Conservation (phyloP, 2,113 vertebrate genomes). For the Salminus brasiliensis region DNA sequence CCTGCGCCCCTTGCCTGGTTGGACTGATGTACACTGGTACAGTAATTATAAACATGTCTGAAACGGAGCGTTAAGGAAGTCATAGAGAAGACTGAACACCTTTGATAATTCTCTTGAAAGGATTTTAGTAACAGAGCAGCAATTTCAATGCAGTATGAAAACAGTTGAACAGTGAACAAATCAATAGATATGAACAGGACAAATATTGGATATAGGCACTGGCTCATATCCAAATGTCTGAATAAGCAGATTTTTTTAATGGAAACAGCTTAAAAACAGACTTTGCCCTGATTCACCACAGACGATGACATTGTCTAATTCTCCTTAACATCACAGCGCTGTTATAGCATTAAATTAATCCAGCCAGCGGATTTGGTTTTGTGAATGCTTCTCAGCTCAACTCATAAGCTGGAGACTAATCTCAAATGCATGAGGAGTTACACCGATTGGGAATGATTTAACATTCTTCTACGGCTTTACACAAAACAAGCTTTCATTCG, state of each 20-base stretch:
- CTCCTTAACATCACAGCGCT: background rate
- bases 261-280: background rate
- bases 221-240: no score
- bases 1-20: constrained; percentile 89
- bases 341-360: background rate
- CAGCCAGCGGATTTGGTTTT: background rate
- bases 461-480: background rate
- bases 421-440: background rate
- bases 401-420: background rate
- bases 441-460: background rate
- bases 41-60: constrained; percentile 99
- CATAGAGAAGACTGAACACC: constrained; percentile 48
- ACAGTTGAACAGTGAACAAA: background rate
- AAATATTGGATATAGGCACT: no score
- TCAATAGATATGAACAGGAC: no score
- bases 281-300: background rate
- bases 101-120: background rate
- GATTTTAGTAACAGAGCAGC: background rate
- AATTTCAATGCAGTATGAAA: no score
- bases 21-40: constrained; percentile 97
- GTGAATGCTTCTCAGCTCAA: background rate
- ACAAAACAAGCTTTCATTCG: background rate
- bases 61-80: constrained; percentile 77
- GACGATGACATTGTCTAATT: background rate
- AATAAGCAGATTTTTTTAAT: no score